Evolutionary conservation across 2,113 vertebrate genomes (phyloP), one percentile per base, ranked within the genome.

Genomic region (Pseudopipra pipra): DNA sequence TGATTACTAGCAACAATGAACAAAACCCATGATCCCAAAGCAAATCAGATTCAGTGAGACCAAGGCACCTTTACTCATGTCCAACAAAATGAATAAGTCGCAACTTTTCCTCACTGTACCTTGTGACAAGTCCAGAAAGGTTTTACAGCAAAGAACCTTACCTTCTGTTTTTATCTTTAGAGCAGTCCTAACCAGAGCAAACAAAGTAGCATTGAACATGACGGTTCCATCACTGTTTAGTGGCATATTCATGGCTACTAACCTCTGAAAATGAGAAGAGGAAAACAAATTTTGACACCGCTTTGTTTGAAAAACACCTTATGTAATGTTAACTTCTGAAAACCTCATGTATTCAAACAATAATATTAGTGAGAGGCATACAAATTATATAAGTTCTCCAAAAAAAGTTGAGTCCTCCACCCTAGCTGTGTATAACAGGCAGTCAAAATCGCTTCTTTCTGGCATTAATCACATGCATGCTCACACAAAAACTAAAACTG

Each of bases 221-320:
- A 99, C 99, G 0, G 99, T 99, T 85, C 99, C 99, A 11, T 99
- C 99, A 56, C 99, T 99, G 98, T 99, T 99, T 54, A 99, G 98
- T 66, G 99, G 99, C 99, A 99, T 99, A 97, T 99, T 99, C 99
- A 99, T 99, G 94, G 99, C 99, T 72, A 99, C 99, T 81, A 99
- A 97, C 94, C 99, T 98, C 99, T 99, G 98, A 55, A 96, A 97
- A 96, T 59, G 65, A 94, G 95, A 92, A 94, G 93, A 75, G 62
- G 66, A 94, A 85, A 75, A 85, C 33, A 89, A 55, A 90, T 77
- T 61, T 63, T 74, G 31, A 52, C 28, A 15, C 0, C 3, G 11
- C 7, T 44, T 87, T 56, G 15, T 68, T 68, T 58, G 49, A 3
- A 59, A 72, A 80, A 41, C 39, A 41, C 39, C 39, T 41, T 41